Conservation (phyloP, 2,888 invertebrate genomes). For the Heliconius cydno region DNA sequence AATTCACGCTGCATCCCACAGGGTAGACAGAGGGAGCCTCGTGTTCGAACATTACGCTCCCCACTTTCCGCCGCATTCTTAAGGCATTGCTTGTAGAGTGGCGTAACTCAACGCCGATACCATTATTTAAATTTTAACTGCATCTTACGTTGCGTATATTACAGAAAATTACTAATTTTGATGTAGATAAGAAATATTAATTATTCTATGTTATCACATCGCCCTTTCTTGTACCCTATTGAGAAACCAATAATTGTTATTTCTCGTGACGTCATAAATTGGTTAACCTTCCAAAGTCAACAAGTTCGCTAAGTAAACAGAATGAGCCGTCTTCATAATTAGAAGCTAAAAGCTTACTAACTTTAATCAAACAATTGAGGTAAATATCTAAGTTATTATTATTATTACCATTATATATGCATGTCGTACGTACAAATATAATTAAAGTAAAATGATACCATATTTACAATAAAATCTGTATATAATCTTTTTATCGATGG, state of each 20-base stretch:
- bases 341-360: neutral
- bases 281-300: conserved; percentile 40
- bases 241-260: conserved; percentile 26
- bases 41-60: no score
- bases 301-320: conserved; percentile 29
- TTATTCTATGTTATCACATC: neutral
- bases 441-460: neutral
- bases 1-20: no score
- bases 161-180: neutral
- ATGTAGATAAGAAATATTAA: neutral
- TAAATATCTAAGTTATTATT: neutral
- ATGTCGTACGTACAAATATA: neutral
- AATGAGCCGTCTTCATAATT: conserved; percentile 18
- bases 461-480: neutral
- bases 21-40: no score
- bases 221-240: neutral
- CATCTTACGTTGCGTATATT: no score
- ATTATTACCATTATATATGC: neutral
- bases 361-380: neutral
- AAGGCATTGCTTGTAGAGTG: no score
- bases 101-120: no score
- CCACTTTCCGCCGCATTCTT: no score
- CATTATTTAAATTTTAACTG: no score
- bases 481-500: neutral
- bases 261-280: conserved; percentile 36